Base-by-base conservation (phyloP, 2,888 invertebrate genomes). In the Operophtera brumata region DNA sequence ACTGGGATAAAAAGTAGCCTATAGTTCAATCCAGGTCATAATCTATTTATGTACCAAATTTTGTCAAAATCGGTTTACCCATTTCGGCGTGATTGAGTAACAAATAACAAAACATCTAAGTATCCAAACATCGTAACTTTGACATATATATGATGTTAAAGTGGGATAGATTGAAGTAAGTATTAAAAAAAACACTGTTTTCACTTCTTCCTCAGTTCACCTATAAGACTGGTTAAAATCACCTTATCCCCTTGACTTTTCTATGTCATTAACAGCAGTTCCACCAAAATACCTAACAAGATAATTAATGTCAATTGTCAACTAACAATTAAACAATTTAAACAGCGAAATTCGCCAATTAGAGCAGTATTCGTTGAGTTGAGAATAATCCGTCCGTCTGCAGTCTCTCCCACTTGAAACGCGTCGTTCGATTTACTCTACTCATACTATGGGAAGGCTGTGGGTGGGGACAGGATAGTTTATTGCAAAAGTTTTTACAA, bases 221-320 rank as follows among this genome's bases (percentile, higher is more conserved):
- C 14, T 37, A 37, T 8, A 13, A 37, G 2, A 6, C 14, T 37
- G 8, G 39, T 42, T 37, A 30, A 43, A 30, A 12, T 32, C 11
- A 26, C 6, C 9, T 37, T 39, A 39, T 25, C 6, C 14, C 37
- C 35, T 43, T 51, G 35, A 51, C 39, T 13, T 39, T 47, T 41
- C 4, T 10, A 4, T 20, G 41, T 8, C 9, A 30, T 37, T 26
- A 39, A 37, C 25, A 37, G n/a, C 37, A 41, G 59, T 65, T 60
- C 48, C 34, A 54, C 59, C 62, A 66, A 71, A 66, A 68, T 34
- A 42, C 59, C 56, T n/a, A n/a, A n/a, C n/a, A 59, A 61, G 69
- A 69, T 63, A 72, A 72, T 66, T 59, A 66, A 67, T 64, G 73
- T 70, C 67, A 75, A 75, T 62, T 64, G 73, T 70, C 67, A 75